Conservation (phyloP, 2,113 vertebrate genomes). For the Eleginops maclovinus region DNA sequence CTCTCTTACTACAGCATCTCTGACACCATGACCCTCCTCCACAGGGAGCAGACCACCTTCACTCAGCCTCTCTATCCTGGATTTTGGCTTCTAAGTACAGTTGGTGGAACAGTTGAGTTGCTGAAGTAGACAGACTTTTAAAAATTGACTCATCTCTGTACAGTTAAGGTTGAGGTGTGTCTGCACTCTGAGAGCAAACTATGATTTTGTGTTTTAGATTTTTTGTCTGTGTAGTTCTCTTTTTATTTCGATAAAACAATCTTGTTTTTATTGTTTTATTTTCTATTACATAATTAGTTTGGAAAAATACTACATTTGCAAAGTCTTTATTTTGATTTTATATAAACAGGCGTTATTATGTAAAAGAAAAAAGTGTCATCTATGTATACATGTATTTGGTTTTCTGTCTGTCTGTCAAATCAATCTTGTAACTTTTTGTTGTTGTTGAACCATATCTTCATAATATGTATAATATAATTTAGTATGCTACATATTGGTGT, state of each 20-base stretch:
- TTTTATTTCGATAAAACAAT: not conserved
- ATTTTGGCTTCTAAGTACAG: not conserved
- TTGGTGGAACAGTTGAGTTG: not conserved
- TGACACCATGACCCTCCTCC: constrained; percentile 30
- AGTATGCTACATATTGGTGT: not conserved
- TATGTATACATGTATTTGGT: not conserved
- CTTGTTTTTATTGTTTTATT: not conserved
- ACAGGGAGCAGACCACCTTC: constrained; percentile 29
- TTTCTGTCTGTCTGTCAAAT: not conserved
- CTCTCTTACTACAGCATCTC: constrained; percentile 13
- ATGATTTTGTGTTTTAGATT: not conserved
- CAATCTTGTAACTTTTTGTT: not conserved
- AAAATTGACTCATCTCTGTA: not conserved
- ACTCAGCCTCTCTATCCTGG: constrained; percentile 19
- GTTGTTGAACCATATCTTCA: not conserved
- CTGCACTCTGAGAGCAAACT: not conserved
- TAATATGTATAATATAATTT: not conserved
- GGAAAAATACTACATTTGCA: not conserved
- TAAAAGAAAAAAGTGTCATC: not conserved
- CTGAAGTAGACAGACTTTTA: not conserved
- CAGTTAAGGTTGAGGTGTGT: not conserved
- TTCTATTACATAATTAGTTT: too few species aligned
- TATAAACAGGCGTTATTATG: not conserved
- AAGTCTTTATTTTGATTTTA: not conserved
- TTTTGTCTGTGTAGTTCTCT: not conserved